Evolutionary conservation across 2,797 vertebrate species (phyloP), one percentile per base, ranked within the genome.

Genomic region (Neostethus bicornis): DNA sequence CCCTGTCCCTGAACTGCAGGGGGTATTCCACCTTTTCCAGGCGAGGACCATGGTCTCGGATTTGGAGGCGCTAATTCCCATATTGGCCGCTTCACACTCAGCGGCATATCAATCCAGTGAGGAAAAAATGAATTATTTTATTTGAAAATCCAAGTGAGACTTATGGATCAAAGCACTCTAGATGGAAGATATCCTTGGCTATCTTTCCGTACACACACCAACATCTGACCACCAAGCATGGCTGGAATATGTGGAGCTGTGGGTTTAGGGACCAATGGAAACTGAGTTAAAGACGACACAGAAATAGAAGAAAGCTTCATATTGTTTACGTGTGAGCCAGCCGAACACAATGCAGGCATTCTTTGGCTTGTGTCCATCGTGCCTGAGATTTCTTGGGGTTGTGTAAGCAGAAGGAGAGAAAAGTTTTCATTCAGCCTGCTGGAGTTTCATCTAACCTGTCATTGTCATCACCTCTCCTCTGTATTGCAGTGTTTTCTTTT

Each of bases 391-490:
- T 83, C 80, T 83, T 54, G 66, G 38, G 70, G 61, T 62, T 26
- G 68, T 67, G 72, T 74, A 54, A 31, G 61, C 54, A 29, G 39
- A 51, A 66, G 53, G 21, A 65, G 41, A 82, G 80, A 89, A 82
- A 84, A 85, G 63, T 76, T 61, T 68, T 76, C 75, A 74, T 88
- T 90, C 72, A 89, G 76, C 26, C 35, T 16, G 62, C 37, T 4
- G 60, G 53, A 52, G 34, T 25, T 56, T 61, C 77, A 70, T 83
- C 63, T 80, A 53, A 78, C 79, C 81, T 70, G 59, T 66, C 62
- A 70, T 79, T 86, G 86, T 81, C 75, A 45, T 28, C 12, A 23
- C 51, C 25, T 29, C 51, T 24, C 20, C 43, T 23, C 45, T 19
- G n/a, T 5, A 8, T 42, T 56, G 24, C 44, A 23, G 19, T 61